Base-by-base conservation (phyloP, 2,797 vertebrate genomes). In the Anomalospiza imberbis region DNA sequence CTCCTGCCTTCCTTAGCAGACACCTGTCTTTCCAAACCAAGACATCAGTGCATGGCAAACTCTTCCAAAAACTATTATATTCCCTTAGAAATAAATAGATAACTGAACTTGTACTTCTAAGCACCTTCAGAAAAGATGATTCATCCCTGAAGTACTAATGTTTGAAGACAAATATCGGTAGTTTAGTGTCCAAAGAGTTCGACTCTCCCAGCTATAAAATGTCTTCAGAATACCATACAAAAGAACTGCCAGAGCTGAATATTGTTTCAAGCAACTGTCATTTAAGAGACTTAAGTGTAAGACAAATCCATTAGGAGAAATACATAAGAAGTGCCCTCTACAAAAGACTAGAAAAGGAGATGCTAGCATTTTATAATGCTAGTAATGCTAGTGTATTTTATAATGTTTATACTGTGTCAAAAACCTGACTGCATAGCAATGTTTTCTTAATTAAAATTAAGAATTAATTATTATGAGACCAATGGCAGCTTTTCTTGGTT, bases 251-350 rank as follows among this genome's bases (percentile, higher is more conserved):
- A n/a, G 3, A 47, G 32, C 6, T 31, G 11, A 89, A 44, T 50
- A 65, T 31, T 65, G 4, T 94, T 92, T 85, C 51, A 81, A 76
- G 38, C 15, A 81, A 57, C 14, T 34, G 12, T 9, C 6, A 31
- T 79, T 68, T 76, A 50, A 62, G 3, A 74, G 2, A 60, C 6
- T 36, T 34, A 21, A 51, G 12, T 22, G 10, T 38, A 51, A 60
- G 15, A 40, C 5, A 65, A 75, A 72, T 54, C 7, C 29, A 29
- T n/a, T 7, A 70, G 34, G 4, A 71, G 9, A 60, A 13, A 24
- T 42, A 55, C 4, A 6, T 47, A 74, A 40, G 3, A 53, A 57
- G 1, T 0, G 0, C 1, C 11, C 17, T 54, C 14, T 62, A 58
- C 10, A 53, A 66, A 45, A 72, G 16, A 31, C 12, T 68, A 40